Base-by-base conservation (phyloP, 2,888 invertebrate species). In the Spatulosminthurus flaviceps region DNA sequence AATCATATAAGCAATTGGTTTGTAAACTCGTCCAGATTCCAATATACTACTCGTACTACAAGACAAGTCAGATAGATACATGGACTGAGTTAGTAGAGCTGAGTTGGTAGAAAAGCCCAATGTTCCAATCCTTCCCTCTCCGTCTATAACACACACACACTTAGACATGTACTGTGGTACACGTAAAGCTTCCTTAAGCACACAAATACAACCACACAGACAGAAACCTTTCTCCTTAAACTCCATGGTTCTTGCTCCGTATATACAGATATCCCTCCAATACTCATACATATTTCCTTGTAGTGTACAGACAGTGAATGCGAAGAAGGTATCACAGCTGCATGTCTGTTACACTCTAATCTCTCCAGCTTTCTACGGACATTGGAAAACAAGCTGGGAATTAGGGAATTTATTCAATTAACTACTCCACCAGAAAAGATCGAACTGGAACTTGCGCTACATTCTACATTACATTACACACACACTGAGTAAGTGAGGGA, bases 371-470 rank as follows among this genome's bases (percentile, higher is more conserved):
- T 83, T 81, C 82, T 82, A 82, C 82, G 81, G 83, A 83, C 84
- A 82, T 83, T 81, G 83, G 84, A 83, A 83, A 84, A 83, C 83
- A 83, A 83, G 83, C 83, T 83, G 83, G 83, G 83, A 84, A 84
- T 84, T 84, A 83, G 84, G 84, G 84, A 84, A 84, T 84, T 84
- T 84, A 84, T 84, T 84, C 84, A 84, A 84, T 84, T 84, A 84
- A 84, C 83, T 84, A 82, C 82, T 84, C 81, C 79, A 80, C 79
- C 77, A 79, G 81, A 79, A 80, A 80, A 81, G 79, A 82, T 81
- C 81, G 80, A 81, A 82, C 79, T 76, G 67, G 42, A 67, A 43
- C 71, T 60, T 71, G 61, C 72, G 72, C 78, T 78, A 78, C 78
- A 77, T 77, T 77, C 78, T 78, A 78, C 78, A 72, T 78, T 78